Conservation (phyloP, 2,113 vertebrate genomes). For the Ornithorhynchus anatinus region DNA sequence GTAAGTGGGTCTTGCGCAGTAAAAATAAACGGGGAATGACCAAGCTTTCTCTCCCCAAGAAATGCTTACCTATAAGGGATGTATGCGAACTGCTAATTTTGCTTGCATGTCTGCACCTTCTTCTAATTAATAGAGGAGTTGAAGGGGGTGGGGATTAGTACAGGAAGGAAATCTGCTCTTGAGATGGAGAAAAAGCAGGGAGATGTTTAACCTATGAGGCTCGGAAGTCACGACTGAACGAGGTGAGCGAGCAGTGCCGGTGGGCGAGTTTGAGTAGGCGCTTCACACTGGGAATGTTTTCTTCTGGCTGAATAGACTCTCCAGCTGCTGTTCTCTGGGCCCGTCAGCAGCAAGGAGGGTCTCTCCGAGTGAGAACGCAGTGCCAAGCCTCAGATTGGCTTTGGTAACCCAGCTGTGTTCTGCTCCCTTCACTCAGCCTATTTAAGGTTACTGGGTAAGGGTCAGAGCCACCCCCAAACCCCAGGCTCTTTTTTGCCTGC, state of each 20-base stretch:
- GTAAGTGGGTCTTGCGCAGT: constrained; percentile 16
- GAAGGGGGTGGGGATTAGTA: neutral
- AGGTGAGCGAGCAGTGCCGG: neutral
- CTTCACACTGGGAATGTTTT: neutral
- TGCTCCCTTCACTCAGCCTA: neutral
- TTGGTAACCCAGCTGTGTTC: neutral
- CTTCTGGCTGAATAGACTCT: neutral
- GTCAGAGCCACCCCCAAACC: neutral
- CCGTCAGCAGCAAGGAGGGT: neutral
- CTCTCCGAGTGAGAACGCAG: neutral
- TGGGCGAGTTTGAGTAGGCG: neutral
- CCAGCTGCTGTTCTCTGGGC: neutral
- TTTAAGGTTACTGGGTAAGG: neutral
- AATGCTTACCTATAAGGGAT: constrained; percentile 27
- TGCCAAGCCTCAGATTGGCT: neutral
- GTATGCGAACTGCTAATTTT: constrained; percentile 44
- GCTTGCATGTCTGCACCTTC: neutral
- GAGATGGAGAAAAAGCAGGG: neutral
- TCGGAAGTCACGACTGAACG: neutral
- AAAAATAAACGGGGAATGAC: constrained; percentile 23
- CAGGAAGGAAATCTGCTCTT: neutral
- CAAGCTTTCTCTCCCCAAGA: constrained; percentile 36
- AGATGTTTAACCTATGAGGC: neutral
- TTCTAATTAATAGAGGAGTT: constrained; percentile 10
- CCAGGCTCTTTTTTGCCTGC: neutral